Base-by-base conservation (phyloP, 2,113 vertebrate genomes). In the Cygnus buccinator region DNA sequence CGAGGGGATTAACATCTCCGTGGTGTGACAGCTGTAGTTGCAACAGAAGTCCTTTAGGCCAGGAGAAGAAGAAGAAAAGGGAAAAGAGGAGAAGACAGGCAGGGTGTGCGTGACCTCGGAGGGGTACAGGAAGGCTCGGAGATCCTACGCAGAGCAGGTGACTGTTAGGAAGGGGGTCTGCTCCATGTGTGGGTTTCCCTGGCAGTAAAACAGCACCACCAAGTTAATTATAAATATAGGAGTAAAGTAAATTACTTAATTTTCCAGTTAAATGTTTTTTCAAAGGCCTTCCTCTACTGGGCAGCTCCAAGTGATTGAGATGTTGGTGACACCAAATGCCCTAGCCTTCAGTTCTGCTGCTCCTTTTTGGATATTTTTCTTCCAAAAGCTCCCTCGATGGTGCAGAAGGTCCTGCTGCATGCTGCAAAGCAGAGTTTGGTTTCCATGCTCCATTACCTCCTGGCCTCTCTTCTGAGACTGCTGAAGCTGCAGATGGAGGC, bases 351-450 rank as follows among this genome's bases (percentile, higher is more conserved):
- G 37, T 52, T 59, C 29, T 14, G 59, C 58, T 6, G 37, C 82
- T 80, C 17, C 37, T 15, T 26, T 25, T 5, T 4, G 33, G 39
- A 52, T 31, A 68, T 7, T 10, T 29, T 33, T 16, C 89, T 28
- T 16, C 19, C 13, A 33, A 0, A 3, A 29, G 52, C 19, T 14
- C 31, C 31, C 13, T 33, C 44, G 15, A 4, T 1, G 2, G 9
- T 46, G 70, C 57, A 20, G 57, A 20, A 39, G 52, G 50, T 8
- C 20, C 37, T 0, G 10, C 19, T 20, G 4, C 54, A 20, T 0
- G 0, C 39, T 10, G 26, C 43, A 39, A 44, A 41, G 10, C 43
- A 48, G 22, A 46, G 21, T 25, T 48, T n/a, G 29, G 66, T 33
- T 48, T 48, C 66, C 10, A 5, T 25, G 44, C 20, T 48, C 33